phyloP scores from a whole-genome alignment of 2,888 invertebrate species.

The Agelastica alni region DNA sequence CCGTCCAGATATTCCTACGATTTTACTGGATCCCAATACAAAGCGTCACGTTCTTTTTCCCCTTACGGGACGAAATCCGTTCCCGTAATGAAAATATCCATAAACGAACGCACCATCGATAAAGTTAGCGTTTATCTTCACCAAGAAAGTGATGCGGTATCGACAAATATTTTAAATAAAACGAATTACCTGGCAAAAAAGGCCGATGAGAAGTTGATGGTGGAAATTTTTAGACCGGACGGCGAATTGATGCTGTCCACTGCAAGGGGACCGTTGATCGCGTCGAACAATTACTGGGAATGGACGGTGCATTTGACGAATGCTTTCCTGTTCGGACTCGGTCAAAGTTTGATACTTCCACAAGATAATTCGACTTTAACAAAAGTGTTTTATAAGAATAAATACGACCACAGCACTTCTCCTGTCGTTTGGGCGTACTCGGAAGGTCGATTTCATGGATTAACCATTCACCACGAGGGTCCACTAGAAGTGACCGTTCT shows the following conservation, averaged over 20 bases:
- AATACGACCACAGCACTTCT: constrained; percentile 55
- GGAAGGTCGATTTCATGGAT: constrained; percentile 62
- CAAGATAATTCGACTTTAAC: constrained; percentile 46
- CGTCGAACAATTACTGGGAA: constrained; percentile 66
- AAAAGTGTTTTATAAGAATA: constrained; percentile 58
- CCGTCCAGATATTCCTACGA: constrained; percentile 50
- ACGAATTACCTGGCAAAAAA: constrained; percentile 36
- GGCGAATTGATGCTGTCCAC: constrained; percentile 59
- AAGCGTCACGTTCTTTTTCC: constrained; percentile 28
- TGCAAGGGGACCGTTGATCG: constrained; percentile 63
- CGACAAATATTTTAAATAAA: constrained; percentile 4
- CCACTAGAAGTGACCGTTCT: constrained; percentile 63
- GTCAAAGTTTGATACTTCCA: constrained; percentile 57
- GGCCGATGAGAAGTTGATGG: constrained; percentile 34
- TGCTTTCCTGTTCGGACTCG: constrained; percentile 63
- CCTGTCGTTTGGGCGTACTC: constrained; percentile 62
- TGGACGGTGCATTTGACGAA: constrained; percentile 61
- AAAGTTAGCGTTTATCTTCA: constrained; percentile 39
- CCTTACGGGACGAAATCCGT: constrained; percentile 37
- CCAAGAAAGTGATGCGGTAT: constrained; percentile 20
- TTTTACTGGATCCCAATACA: constrained; percentile 15
- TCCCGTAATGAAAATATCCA: constrained; percentile 36
- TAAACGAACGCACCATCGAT: constrained; percentile 38
- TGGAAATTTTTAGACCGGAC: constrained; percentile 41
- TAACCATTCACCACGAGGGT: constrained; percentile 59